phyloP scores from a whole-genome alignment of 2,888 invertebrate genomes.

The Toxonevra muliebris region DNA sequence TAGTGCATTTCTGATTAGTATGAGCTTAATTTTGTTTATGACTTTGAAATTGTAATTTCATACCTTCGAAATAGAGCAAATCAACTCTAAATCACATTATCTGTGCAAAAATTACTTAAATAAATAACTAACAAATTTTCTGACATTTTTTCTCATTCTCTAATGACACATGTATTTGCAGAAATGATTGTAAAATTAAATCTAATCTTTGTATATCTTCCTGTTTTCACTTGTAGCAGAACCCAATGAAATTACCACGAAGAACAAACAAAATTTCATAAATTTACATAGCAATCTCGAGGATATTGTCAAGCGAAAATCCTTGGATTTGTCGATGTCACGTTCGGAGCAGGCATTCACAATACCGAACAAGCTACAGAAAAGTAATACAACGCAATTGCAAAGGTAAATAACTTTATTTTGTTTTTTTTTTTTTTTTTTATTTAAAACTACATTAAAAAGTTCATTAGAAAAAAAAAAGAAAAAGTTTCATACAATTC shows the following conservation, averaged over 20 bases:
- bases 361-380: slow-evolving; percentile 87
- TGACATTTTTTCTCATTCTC: background rate
- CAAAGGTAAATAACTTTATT: slow-evolving; percentile 69
- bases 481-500: no score
- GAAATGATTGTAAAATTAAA: no score
- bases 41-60: no score
- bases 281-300: slow-evolving; percentile 64
- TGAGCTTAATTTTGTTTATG: no score
- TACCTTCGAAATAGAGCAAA: no score
- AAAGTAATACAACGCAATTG: slow-evolving; percentile 73
- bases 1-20: no score
- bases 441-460: background rate
- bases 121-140: background rate
- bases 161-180: no score
- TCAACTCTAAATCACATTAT: no score
- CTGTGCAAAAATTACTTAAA: no score
- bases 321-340: slow-evolving; percentile 81
- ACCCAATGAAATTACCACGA: slow-evolving; percentile 58
- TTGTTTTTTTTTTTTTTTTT: no score
- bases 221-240: slow-evolving; percentile 43
- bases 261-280: slow-evolving; percentile 63
- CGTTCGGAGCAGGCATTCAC: slow-evolving; percentile 89
- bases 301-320: slow-evolving; percentile 64
- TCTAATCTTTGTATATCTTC: no score
- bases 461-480: no score